Base-by-base conservation (phyloP, 2,888 invertebrate species). In the Eupithecia dodoneata region DNA sequence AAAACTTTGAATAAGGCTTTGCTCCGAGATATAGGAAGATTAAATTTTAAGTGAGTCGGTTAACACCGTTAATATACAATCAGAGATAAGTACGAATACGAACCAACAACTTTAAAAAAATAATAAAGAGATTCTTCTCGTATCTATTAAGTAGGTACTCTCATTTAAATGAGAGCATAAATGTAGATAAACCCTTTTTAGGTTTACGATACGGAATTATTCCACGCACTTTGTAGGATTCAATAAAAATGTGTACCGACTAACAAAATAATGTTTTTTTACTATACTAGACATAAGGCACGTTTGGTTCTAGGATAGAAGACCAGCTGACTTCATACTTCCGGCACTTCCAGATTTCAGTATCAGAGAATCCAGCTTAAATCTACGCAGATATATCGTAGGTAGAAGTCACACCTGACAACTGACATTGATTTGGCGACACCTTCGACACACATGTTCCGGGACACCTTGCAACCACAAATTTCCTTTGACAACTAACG, bases 1-100 rank as follows among this genome's bases (percentile, higher is more conserved):
- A 72, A 59, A 44, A 45, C n/a, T 72, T 72, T 72, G 45, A 15
- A 44, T 71, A 71, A 45, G 71, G 49, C 41, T 71, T 72, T 44
- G 18, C n/a, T 44, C 44, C 1, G 12, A 70, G 70, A 30, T 70
- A 30, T 69, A 49, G 18, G 45, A 47, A 49, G 13, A 70, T 70
- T 70, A 70, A 18, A 70, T 70, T 70, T 47, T 30, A 70, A 70
- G 45, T 47, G 18, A 49, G 70, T 70, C n/a, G 15, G 15, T 44
- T 70, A 30, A 47, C 30, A 47, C 45, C 47, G 5, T 49, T 63
- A 49, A 49, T 18, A 47, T 18, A 18, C 9, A 47, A 45, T 44
- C n/a, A 44, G 9, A 67, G 42, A 67, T n/a, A 30, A 63, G 10
- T 59, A 45, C 10, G 7, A 10, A 3, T 67, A 45, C 10, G 4